Percentiles rank a stretch among this genome's conserved stretches.
Conservation (phyloP, 1,140 invertebrate genomes). For the Cyrtorhinus lividipennis region DNA sequence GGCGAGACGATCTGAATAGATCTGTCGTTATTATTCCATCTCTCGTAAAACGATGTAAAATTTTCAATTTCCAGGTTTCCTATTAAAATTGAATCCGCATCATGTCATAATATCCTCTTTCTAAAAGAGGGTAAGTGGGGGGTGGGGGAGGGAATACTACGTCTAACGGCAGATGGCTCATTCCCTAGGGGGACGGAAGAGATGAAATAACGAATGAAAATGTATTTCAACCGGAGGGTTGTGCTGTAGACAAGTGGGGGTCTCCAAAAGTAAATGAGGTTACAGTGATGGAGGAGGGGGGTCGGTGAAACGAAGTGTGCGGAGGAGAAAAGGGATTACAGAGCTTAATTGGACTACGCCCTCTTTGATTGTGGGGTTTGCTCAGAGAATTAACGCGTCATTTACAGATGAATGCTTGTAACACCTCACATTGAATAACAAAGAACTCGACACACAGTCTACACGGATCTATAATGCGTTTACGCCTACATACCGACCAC, state of each 20-base stretch:
- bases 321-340: constrained; percentile 16
- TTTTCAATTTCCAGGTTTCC: too few species aligned
- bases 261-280: constrained; percentile 20
- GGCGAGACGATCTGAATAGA: too few species aligned
- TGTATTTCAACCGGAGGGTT: not conserved
- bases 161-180: not conserved
- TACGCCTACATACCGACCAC: too few species aligned
- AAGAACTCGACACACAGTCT: too few species aligned
- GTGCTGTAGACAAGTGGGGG: constrained; percentile 17
- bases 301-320: not conserved
- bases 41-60: too few species aligned
- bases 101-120: too few species aligned
- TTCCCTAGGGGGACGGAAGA: not conserved
- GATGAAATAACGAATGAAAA: constrained; percentile 4
- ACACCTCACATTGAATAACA: too few species aligned
- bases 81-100: too few species aligned
- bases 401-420: constrained; percentile 16
- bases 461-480: too few species aligned
- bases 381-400: constrained; percentile 18
- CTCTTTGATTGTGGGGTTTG: constrained; percentile 18
- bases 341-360: constrained; percentile 2
- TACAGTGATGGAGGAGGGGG: too few species aligned
- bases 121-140: too few species aligned
- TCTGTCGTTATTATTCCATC: too few species aligned
- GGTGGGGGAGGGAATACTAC: not conserved